Evolutionary conservation across 2,888 invertebrate species (phyloP).

Genomic region (Cryptosula pallasiana): DNA sequence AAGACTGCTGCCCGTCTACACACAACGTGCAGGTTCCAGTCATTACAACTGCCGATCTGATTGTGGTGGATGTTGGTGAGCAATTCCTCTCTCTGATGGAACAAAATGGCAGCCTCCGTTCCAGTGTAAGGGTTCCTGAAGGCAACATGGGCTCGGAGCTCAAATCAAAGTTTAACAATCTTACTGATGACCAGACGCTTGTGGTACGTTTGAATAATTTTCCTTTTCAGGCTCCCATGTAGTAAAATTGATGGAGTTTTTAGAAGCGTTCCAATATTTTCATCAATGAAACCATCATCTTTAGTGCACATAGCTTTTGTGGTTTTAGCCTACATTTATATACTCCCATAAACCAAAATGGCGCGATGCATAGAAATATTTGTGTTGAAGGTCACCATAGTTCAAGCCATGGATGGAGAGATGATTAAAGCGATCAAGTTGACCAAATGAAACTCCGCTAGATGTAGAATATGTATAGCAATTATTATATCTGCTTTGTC

Average conservation of each 20-base stretch:
- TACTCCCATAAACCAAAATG: no score
- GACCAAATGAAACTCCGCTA: neutral
- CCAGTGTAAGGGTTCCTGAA: neutral
- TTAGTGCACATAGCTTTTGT: no score
- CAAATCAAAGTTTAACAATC: neutral
- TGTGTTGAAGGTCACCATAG: neutral
- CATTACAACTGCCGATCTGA: constrained; percentile 89
- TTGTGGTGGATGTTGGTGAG: neutral
- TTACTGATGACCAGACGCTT: neutral
- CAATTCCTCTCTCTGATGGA: constrained; percentile 2
- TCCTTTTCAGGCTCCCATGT: no score
- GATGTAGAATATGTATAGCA: no score
- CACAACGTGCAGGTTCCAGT: constrained; percentile 99
- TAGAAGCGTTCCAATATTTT: no score
- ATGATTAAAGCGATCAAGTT: neutral
- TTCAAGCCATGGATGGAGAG: neutral
- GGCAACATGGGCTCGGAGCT: neutral
- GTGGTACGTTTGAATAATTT: no score
- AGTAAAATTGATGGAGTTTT: no score
- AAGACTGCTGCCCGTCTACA: constrained; percentile 99
- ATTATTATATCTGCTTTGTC: no score
- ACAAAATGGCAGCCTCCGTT: neutral
- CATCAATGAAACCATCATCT: no score
- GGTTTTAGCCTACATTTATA: no score
- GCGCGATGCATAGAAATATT: no score